Evolutionary conservation across 2,113 vertebrate genomes (phyloP).

Genomic region (Neopipo cinnamomea): DNA sequence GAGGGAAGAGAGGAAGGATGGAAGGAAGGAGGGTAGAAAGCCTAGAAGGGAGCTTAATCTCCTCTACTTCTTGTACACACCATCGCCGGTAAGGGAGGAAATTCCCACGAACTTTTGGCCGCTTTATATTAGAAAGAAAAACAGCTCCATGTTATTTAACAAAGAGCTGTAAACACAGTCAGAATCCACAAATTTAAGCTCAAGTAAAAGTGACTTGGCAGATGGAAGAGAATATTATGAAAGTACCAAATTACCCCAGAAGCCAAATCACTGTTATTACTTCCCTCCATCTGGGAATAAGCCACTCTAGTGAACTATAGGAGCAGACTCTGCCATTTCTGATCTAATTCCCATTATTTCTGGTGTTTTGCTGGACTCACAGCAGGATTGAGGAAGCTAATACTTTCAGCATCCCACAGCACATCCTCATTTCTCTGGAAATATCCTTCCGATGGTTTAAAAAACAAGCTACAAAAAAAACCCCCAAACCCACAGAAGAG

Average conservation of each 20-base stretch:
- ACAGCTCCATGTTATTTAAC: background rate
- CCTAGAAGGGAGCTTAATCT: background rate
- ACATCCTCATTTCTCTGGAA: background rate
- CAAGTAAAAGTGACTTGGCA: background rate
- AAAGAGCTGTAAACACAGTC: background rate
- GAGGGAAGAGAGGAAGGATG: background rate
- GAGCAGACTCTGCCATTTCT: background rate
- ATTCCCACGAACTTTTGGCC: background rate
- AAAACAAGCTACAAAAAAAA: background rate
- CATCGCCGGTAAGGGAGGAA: background rate
- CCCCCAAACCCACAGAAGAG: background rate
- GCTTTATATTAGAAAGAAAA: constrained; percentile 15
- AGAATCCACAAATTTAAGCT: background rate
- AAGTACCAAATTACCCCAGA: background rate
- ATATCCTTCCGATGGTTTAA: background rate
- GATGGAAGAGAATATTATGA: background rate
- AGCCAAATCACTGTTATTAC: background rate
- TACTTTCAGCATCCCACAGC: background rate
- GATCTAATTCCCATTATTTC: background rate
- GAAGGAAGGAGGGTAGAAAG: background rate
- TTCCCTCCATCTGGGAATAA: background rate
- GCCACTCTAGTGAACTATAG: background rate
- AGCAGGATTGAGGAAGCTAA: background rate
- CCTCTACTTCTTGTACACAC: background rate
- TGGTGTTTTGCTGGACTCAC: background rate